Percentiles rank a stretch among this genome's conserved stretches.
phyloP scores from a whole-genome alignment of 2,797 vertebrate genomes.

The Eulemur coronatus region DNA sequence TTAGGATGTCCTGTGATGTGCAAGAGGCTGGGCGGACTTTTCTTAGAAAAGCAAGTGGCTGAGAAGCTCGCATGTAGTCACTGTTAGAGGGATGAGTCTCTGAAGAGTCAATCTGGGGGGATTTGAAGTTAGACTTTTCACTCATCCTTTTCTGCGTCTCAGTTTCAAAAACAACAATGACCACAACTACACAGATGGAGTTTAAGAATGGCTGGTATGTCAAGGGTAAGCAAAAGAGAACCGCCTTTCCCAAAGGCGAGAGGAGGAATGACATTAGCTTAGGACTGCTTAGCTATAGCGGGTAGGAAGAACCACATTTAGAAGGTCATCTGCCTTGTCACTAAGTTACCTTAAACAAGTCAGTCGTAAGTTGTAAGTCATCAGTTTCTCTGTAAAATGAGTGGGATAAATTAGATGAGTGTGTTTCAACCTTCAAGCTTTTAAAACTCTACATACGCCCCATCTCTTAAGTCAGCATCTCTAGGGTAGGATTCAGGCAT shows the following conservation, averaged over 20 bases:
- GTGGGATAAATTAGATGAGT: not conserved
- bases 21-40: not conserved
- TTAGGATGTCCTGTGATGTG: not conserved
- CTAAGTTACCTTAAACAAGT: not conserved
- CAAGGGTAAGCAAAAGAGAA: not conserved
- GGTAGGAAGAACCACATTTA: not conserved
- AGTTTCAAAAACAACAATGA: not conserved
- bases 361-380: not conserved
- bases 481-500: not conserved
- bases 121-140: not conserved
- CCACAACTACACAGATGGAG: not conserved
- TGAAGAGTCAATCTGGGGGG: not conserved
- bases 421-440: not conserved
- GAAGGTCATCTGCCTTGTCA: not conserved
- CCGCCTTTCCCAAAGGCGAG: not conserved
- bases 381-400: conserved; percentile 26
- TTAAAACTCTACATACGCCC: not conserved
- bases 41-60: not conserved
- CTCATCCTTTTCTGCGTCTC: not conserved
- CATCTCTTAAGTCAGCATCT: not conserved
- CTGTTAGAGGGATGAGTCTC: not conserved
- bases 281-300: not conserved
- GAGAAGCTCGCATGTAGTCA: not conserved
- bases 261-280: not conserved
- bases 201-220: not conserved